These are phyloP conservation scores for Melitaea cinxia DNA, from an alignment of 1,140 invertebrate species.

Conservation along the genomic window DNA sequence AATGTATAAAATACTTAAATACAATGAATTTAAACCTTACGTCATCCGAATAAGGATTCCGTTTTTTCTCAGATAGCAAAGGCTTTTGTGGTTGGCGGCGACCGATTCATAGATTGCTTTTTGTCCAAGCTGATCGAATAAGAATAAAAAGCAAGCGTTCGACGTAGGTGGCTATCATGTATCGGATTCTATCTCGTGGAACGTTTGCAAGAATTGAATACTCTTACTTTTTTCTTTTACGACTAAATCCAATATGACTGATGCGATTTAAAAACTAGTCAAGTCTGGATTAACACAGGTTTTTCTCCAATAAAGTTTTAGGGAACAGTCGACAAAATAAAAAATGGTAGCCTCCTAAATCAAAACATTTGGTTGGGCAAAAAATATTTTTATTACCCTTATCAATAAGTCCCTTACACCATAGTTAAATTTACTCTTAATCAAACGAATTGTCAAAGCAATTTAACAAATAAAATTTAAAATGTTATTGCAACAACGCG, in stretches of 20 bases:
- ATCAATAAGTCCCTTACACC: neutral
- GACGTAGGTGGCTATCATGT: conserved; percentile 65
- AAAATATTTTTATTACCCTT: neutral
- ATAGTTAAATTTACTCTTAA: neutral
- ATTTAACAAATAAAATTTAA: neutral
- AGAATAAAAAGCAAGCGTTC: conserved; percentile 56
- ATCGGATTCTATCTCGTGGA: conserved; percentile 53
- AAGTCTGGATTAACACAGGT: conserved; percentile 1
- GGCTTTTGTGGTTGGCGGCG: conserved; percentile 47
- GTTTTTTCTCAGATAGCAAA: conserved; percentile 37
- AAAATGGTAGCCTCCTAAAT: too few species aligned
- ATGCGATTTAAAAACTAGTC: conserved; percentile 37
- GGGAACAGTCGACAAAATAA: too few species aligned
- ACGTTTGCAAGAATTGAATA: conserved; percentile 56
- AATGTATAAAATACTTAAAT: conserved; percentile 33
- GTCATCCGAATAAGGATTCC: conserved; percentile 33
- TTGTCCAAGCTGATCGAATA: conserved; percentile 63
- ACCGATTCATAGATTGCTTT: conserved; percentile 75
- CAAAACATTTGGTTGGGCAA: too few species aligned
- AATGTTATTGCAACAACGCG: neutral
- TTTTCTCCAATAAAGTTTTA: neutral
- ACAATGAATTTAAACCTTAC: conserved; percentile 49
- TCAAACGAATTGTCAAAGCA: neutral
- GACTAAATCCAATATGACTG: conserved; percentile 48
- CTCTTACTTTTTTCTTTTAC: conserved; percentile 51